Conservation (phyloP, 1,140 invertebrate genomes). For the Scaptodrosophila lebanonensis region DNA sequence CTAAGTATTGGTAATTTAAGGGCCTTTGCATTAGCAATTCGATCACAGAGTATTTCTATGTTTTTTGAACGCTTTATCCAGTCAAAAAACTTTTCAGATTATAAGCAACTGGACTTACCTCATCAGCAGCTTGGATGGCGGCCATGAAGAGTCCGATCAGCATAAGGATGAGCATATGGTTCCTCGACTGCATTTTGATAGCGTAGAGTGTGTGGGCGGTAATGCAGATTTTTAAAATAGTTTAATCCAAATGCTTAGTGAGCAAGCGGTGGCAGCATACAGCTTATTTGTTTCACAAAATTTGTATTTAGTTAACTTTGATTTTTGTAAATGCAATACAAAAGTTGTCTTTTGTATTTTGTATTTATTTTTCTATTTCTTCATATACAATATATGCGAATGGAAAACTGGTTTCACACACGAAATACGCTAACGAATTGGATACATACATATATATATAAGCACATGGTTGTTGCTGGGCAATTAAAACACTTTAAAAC, state of each 20-base stretch:
- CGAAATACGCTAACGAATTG: slow-evolving; percentile 16
- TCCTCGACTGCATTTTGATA: not conserved
- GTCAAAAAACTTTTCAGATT: too few relatives aligned
- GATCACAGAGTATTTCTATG: too few relatives aligned
- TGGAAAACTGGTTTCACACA: slow-evolving; percentile 8
- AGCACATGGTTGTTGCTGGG: slow-evolving; percentile 12
- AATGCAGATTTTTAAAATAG: too few relatives aligned
- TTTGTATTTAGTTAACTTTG: slow-evolving; percentile 1
- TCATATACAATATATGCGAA: too few relatives aligned
- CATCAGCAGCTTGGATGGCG: slow-evolving; percentile 61
- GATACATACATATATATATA: slow-evolving; percentile 15
- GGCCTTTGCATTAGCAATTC: slow-evolving; percentile 11
- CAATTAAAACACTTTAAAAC: slow-evolving; percentile 15
- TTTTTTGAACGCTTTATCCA: too few relatives aligned
- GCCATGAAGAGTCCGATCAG: slow-evolving; percentile 49
- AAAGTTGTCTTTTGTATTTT: too few relatives aligned
- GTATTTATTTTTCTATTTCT: too few relatives aligned
- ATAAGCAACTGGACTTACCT: slow-evolving; percentile 61
- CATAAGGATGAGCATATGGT: slow-evolving; percentile 41
- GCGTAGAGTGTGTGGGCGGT: too few relatives aligned
- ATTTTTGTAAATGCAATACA: slow-evolving; percentile 37
- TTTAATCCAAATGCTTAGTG: too few relatives aligned
- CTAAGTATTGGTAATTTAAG: too few relatives aligned
- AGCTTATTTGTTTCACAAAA: not conserved
- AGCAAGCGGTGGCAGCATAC: too few relatives aligned